Base-by-base conservation (phyloP, 2,113 vertebrate genomes). In the Morone chrysops region DNA sequence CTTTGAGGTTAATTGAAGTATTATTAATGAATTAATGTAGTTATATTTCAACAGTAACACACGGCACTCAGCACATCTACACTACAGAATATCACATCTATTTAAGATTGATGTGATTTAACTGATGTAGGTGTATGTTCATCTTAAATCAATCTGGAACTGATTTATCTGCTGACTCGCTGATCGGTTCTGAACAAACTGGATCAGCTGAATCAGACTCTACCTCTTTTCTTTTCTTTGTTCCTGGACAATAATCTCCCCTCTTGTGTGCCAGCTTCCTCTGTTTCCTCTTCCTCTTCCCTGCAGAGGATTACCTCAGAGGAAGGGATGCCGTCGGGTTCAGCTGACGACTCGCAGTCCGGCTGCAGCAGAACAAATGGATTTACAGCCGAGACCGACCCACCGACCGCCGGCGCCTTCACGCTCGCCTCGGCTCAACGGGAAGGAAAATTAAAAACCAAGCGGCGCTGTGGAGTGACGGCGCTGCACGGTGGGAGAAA, bases 311-410 rank as follows among this genome's bases (percentile, higher is more conserved):
- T 78, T 22, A 65, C 50, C 57, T 80, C 77, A 77, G 43, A 87
- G 78, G 78, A 70, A 78, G 68, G 1, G 41, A 51, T 62, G 47
- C 81, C 67, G 61, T 38, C 25, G 2, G 60, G 36, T 6, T 57
- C 60, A 56, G 81, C 14, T 47, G 11, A 69, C 11, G 56, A 65
- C 77, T 25, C 8, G 7, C 47, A 51, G 56, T 5, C 65, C 12
- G 31, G 63, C 85, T 65, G 62, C 69, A 43, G 25, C 75, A 71
- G 74, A 77, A 71, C 77, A 43, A 73, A 74, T n/a, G 68, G 51
- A 77, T 76, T 85, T 8, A 43, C 8, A n/a, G 56, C 36, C 74
- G 43, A 50, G 56, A 81, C 41, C 17, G 13, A 36, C 16, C 5
- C 2, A 31, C 31, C 31, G 31, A n/a, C 65, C 11, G 41, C 0